phyloP scores from a whole-genome alignment of 2,113 vertebrate species.

The Brienomyrus brachyistius region DNA sequence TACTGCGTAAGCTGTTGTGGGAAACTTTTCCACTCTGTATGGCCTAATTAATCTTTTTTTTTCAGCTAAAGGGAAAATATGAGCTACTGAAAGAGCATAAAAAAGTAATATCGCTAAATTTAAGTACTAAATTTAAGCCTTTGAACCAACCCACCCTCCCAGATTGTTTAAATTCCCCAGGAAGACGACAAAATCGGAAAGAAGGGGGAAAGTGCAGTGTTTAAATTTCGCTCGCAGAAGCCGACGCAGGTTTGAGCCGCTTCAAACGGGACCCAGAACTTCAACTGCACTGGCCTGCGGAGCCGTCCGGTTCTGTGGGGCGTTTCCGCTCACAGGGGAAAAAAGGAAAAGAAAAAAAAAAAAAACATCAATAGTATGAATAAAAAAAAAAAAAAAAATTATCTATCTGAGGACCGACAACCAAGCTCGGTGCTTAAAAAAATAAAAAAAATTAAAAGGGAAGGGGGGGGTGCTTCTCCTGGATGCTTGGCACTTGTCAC shows the following conservation, averaged over 20 bases:
- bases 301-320: not conserved
- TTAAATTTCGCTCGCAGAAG: not conserved
- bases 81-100: not conserved
- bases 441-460: slow-evolving; percentile 19
- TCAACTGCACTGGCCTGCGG: not conserved
- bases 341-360: not conserved
- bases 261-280: too few species aligned
- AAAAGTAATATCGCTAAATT: not conserved
- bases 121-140: not conserved
- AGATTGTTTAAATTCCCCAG: not conserved
- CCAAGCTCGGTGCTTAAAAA: slow-evolving; percentile 18
- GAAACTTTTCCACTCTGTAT: not conserved
- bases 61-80: not conserved
- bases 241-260: not conserved
- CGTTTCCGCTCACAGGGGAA: not conserved
- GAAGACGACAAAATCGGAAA: not conserved
- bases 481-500: slow-evolving; percentile 52
- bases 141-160: not conserved
- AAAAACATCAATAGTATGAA: slow-evolving; percentile 2
- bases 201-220: not conserved
- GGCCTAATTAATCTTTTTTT: not conserved
- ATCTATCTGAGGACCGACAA: not conserved
- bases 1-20: not conserved
- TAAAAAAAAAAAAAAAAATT: not conserved
- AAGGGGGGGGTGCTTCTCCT: slow-evolving; percentile 27